phyloP scores from a whole-genome alignment of 1,140 invertebrate species.

The Helicoverpa zea region DNA sequence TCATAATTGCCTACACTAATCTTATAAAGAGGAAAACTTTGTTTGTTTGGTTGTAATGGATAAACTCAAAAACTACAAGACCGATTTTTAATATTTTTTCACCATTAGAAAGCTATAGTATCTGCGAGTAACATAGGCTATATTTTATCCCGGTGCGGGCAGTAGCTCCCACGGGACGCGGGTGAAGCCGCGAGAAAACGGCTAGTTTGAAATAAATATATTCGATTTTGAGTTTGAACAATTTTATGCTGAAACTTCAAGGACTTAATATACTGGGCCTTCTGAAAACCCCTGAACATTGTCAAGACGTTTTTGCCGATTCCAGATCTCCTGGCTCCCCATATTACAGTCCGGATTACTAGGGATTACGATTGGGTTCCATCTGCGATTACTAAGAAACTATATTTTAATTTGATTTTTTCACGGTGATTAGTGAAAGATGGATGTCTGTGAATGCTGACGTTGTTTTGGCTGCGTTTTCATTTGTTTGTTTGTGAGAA shows the following conservation, averaged over 20 bases:
- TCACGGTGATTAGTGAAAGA: slow-evolving; percentile 33
- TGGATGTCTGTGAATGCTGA: neutral
- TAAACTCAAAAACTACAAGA: too few relatives aligned
- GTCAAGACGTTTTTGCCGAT: slow-evolving; percentile 33
- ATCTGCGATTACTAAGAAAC: slow-evolving; percentile 30
- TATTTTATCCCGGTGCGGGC: too few relatives aligned
- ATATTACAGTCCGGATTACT: slow-evolving; percentile 45
- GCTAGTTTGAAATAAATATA: too few relatives aligned
- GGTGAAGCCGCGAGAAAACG: too few relatives aligned
- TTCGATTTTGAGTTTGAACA: too few relatives aligned
- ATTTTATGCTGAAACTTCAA: neutral
- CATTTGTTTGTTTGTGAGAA: slow-evolving; percentile 13
- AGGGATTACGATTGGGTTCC: slow-evolving; percentile 36
- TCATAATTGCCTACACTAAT: too few relatives aligned
- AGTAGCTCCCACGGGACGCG: too few relatives aligned
- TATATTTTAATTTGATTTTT: slow-evolving; percentile 45
- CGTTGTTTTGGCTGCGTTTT: slow-evolving; percentile 10
- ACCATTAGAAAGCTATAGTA: too few relatives aligned
- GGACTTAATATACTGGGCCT: neutral
- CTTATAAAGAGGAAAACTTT: too few relatives aligned
- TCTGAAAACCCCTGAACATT: neutral
- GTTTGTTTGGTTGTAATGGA: too few relatives aligned
- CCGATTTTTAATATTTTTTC: too few relatives aligned
- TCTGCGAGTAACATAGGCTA: too few relatives aligned
- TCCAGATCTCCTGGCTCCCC: neutral